phyloP scores from a whole-genome alignment of 2,113 vertebrate species.

The Falco punctatus region DNA sequence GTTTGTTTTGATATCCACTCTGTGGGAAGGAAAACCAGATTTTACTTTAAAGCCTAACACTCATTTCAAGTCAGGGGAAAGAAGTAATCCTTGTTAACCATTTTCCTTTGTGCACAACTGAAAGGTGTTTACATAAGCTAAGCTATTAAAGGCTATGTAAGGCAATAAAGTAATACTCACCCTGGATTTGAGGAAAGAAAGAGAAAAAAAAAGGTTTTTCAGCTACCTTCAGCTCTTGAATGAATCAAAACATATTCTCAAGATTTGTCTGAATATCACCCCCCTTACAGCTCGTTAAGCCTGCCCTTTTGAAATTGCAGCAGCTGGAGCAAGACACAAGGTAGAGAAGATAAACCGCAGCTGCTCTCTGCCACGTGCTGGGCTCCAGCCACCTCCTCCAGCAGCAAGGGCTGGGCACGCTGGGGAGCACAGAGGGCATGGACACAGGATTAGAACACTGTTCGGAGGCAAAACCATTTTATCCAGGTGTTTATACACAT shows the following conservation, averaged over 20 bases:
- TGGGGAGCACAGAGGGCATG: not conserved
- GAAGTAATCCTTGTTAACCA: not conserved
- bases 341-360: not conserved
- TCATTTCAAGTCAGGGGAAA: not conserved
- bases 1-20: not conserved
- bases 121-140: not conserved
- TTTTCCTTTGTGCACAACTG: not conserved
- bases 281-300: not conserved
- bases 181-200: not conserved
- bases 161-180: not conserved
- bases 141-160: not conserved
- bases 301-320: conserved; percentile 22
- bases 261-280: not conserved
- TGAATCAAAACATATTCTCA: not conserved
- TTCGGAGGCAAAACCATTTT: not conserved
- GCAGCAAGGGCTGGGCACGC: not conserved
- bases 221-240: not conserved
- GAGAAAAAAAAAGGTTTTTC: not conserved
- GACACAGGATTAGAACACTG: not conserved
- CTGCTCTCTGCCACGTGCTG: not conserved
- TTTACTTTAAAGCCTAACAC: not conserved
- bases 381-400: not conserved
- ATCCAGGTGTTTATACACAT: fast-evolving
- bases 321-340: not conserved
- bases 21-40: not conserved